A percentile compares a stretch with the other conserved stretches of the same genome.
Evolutionary conservation across 2,113 vertebrate genomes (phyloP).

Genomic region (Maccullochella peelii): DNA sequence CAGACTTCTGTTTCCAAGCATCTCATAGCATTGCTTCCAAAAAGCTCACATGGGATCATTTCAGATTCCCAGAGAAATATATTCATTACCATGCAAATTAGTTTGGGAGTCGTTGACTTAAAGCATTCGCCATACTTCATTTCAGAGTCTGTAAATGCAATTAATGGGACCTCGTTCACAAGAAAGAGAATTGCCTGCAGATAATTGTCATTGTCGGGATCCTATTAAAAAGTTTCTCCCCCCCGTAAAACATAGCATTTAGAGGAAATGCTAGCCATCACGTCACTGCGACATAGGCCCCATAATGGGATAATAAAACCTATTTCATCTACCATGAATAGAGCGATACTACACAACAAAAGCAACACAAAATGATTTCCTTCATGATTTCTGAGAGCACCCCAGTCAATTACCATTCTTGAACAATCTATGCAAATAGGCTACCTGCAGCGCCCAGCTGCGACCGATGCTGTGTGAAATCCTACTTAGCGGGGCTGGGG

Average conservation of each 20-base stretch:
- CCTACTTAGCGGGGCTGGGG: slow-evolving; percentile 52
- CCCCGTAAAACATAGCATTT: slow-evolving; percentile 64
- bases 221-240: slow-evolving; percentile 81
- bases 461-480: slow-evolving; percentile 43
- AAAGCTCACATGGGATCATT: slow-evolving; percentile 75
- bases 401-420: slow-evolving; percentile 71
- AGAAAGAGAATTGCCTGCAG: slow-evolving; percentile 82
- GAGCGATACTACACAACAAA: slow-evolving; percentile 71
- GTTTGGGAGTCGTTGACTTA: slow-evolving; percentile 83
- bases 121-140: slow-evolving; percentile 85
- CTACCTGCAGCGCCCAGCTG: slow-evolving; percentile 66
- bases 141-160: slow-evolving; percentile 87
- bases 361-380: slow-evolving; percentile 72
- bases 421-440: slow-evolving; percentile 73
- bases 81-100: slow-evolving; percentile 89
- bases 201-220: slow-evolving; percentile 85
- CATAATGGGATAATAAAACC: slow-evolving; percentile 82
- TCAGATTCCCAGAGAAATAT: slow-evolving; percentile 82
- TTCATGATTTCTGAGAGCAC: slow-evolving; percentile 67
- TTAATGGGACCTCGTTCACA: slow-evolving; percentile 85
- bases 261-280: slow-evolving; percentile 51
- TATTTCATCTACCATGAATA: slow-evolving; percentile 73
- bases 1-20: slow-evolving; percentile 68
- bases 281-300: slow-evolving; percentile 60
- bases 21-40: slow-evolving; percentile 54